Percentiles rank a stretch among this genome's conserved stretches.
Evolutionary conservation across 2,113 vertebrate genomes (phyloP).

Genomic region (Uria aalge): DNA sequence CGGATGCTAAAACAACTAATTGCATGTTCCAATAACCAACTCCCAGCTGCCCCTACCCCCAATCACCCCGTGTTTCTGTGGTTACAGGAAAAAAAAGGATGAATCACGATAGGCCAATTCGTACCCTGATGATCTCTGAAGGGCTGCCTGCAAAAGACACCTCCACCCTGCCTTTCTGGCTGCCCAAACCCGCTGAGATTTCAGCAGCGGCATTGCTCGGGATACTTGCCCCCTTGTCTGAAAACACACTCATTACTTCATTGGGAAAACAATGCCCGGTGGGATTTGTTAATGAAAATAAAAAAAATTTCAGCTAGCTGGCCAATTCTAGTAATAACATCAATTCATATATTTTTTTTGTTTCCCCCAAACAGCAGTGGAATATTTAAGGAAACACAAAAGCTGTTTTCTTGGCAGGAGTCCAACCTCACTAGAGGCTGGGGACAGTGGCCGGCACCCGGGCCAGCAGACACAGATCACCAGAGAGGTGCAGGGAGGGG

Average conservation of each 20-base stretch:
- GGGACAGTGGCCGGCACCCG: accelerated
- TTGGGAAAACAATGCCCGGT: background rate
- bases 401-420: slow-evolving; percentile 27
- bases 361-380: background rate
- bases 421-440: accelerated
- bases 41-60: accelerated
- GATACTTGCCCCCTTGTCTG: background rate
- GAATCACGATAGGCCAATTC: background rate
- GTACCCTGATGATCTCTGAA: accelerated
- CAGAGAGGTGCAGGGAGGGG: background rate
- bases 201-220: background rate
- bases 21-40: background rate
- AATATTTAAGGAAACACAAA: slow-evolving; percentile 35
- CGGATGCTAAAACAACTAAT: background rate
- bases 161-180: background rate
- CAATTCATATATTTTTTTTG: background rate
- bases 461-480: background rate
- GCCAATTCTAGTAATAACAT: background rate
- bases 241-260: background rate
- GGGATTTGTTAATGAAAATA: background rate
- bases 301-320: background rate
- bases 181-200: background rate
- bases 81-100: background rate
- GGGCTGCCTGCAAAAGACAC: background rate
- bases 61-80: background rate